Evolutionary conservation across 2,797 vertebrate species (phyloP).

Genomic region (Propithecus perrieri): DNA sequence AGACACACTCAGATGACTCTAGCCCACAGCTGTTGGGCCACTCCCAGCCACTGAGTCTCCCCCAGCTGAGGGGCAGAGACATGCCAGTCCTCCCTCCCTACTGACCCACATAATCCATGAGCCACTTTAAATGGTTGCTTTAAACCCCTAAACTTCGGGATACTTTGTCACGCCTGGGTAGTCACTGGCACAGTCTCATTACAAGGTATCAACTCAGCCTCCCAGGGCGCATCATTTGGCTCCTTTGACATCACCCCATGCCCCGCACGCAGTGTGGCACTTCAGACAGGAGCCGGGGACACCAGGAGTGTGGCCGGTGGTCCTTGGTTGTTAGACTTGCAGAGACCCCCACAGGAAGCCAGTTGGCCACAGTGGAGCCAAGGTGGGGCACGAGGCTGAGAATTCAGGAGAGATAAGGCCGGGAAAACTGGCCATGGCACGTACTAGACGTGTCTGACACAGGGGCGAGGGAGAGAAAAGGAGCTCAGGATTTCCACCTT

Average conservation of each 20-base stretch:
- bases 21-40: accelerated
- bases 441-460: neutral
- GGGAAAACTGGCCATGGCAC: accelerated
- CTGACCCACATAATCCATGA: neutral
- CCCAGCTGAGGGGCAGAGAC: neutral
- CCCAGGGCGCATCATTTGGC: neutral
- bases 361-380: neutral
- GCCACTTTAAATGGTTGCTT: neutral
- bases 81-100: neutral
- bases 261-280: accelerated
- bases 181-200: neutral
- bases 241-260: neutral
- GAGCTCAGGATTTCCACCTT: accelerated
- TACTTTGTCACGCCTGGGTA: neutral
- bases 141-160: neutral
- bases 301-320: neutral
- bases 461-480: neutral
- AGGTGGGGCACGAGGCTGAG: accelerated
- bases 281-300: neutral
- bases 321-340: neutral
- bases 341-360: neutral
- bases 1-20: neutral
- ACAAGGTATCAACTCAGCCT: neutral
- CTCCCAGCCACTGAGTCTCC: neutral
- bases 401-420: neutral